Conservation (phyloP, 2,797 vertebrate species). For the Salarias fasciatus region DNA sequence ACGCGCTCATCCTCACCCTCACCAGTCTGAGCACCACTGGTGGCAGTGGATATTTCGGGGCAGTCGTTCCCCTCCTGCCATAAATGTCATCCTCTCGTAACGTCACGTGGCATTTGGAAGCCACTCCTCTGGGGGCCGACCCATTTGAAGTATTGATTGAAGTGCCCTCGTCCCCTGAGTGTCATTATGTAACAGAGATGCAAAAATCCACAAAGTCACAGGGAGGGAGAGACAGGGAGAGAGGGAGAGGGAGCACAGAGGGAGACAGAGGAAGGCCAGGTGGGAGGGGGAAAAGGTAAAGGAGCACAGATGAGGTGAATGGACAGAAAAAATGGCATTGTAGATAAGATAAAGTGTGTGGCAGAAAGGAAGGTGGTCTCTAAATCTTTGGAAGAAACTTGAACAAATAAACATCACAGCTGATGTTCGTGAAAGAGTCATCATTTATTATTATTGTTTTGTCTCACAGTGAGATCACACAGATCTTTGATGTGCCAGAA, state of each 20-base stretch:
- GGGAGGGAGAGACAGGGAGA: no score
- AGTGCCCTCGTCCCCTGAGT: constrained; percentile 69
- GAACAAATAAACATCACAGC: no score
- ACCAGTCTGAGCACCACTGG: no score
- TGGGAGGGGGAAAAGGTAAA: no score
- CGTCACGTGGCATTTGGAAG: constrained; percentile 76
- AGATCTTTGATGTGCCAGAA: constrained; percentile 15
- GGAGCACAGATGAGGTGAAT: no score
- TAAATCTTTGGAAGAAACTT: no score
- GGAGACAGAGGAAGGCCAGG: constrained; percentile 7
- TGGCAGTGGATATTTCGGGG: no score
- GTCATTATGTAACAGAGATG: constrained; percentile 74
- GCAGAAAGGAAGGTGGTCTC: no score
- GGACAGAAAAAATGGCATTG: no score
- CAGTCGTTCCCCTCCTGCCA: no score
- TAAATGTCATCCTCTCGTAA: constrained; percentile 66
- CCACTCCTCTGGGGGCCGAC: constrained; percentile 57
- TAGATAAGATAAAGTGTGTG: no score
- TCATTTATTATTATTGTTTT: constrained; percentile 39
- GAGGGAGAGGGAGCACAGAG: constrained; percentile 10
- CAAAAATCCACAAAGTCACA: constrained; percentile 73
- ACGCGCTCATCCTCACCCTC: no score
- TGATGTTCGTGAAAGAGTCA: constrained; percentile 34
- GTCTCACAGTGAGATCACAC: constrained; percentile 26
- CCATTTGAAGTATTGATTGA: constrained; percentile 76